phyloP scores from a whole-genome alignment of 2,113 vertebrate species.

The Indicator maculatus region DNA sequence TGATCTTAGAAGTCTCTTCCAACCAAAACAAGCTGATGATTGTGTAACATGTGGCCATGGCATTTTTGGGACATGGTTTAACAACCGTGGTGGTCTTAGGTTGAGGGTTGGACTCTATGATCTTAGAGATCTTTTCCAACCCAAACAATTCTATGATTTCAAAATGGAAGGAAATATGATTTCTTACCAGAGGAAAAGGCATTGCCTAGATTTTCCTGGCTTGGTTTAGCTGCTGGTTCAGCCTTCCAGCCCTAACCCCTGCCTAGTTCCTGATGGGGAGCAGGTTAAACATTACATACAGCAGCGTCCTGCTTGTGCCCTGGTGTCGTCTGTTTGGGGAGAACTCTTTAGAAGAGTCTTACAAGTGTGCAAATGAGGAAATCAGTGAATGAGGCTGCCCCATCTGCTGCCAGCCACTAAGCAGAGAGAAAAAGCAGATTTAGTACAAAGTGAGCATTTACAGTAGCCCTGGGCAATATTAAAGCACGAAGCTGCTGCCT shows the following conservation, averaged over 20 bases:
- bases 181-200: neutral
- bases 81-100: no score
- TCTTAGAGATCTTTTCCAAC: no score
- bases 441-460: slow-evolving; percentile 86
- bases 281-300: neutral
- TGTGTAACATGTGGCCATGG: no score
- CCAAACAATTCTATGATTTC: no score
- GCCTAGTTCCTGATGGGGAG: neutral
- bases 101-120: no score
- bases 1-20: no score
- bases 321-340: slow-evolving; percentile 24
- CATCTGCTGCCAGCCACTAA: slow-evolving; percentile 69
- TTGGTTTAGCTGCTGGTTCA: neutral
- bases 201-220: neutral
- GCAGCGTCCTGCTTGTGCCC: neutral
- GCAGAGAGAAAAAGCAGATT: slow-evolving; percentile 73
- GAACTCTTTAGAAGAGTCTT: neutral
- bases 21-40: no score
- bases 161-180: neutral
- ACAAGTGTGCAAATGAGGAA: slow-evolving; percentile 40
- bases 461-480: slow-evolving; percentile 84
- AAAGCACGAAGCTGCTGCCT: slow-evolving; percentile 75
- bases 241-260: neutral
- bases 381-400: slow-evolving; percentile 40
- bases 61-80: no score